Base-by-base conservation (phyloP, 1,140 invertebrate species). In the Drosophila sturtevanti region DNA sequence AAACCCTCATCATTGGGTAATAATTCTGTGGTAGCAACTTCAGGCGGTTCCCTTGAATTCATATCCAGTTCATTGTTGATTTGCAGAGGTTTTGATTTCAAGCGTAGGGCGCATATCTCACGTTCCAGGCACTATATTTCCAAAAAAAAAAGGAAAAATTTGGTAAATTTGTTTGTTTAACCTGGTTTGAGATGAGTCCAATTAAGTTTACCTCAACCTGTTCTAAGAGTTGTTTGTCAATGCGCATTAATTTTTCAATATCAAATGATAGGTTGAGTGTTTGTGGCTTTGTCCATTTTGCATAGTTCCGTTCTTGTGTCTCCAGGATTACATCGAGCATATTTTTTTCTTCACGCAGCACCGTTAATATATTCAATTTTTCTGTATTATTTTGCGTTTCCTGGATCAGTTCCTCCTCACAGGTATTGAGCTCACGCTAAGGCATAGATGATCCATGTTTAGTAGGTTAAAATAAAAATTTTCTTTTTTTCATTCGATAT, bases 261-360 rank as follows among this genome's bases (percentile, higher is more conserved):
- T 93, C 93, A 31, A 80, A 78, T 24, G 87, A 79, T 1, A 92
- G 77, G 38, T 92, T 84, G 9, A 89, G 68, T 9, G 72, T 64
- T 21, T 77, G 81, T 0, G 86, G 86, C 12, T 80, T 79, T 22
- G 77, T 71, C 62, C 91, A 80, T 63, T 91, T 91, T 18, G 79
- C 78, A 58, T 77, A 81, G 69, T 92, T 92, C 35, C 91, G 91
- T 11, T 84, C 68, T 70, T 93, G 93, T 27, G 76, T 60, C 12
- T 93, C 85, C 9, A 93, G 62, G 9, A 93, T 38, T 60, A 92
- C 91, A 1, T 77, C 71, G 2, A 95, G 77, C 44, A 93, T 92
- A 1, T 91, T 85, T 65, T 93, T 93, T 75, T 95, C 94, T 59
- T 93, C 93, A 34, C 93, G 92, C n/a, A 95, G 81, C 22, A 94